Evolutionary conservation across 2,797 vertebrate species (phyloP), one percentile per base, ranked within the genome.

Genomic region (Clarias platycephalus): DNA sequence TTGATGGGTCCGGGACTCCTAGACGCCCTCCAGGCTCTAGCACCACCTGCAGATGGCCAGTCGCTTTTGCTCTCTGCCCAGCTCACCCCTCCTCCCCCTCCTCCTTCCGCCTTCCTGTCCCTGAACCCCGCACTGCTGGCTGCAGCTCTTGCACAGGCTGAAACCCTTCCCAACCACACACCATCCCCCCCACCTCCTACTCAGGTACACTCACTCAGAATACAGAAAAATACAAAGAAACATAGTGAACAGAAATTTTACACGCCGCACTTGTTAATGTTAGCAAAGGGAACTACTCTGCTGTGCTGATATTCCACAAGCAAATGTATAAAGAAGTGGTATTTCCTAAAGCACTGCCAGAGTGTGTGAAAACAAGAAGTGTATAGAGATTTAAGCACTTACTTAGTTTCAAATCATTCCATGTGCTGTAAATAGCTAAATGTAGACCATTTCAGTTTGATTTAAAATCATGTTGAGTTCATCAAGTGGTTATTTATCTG

Each of bases 121-220:
- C 93, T 95, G 89, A 94, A 93, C 91, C 95, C 95, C 84, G 91
- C 93, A 87, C 91, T 93, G 89, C 91, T 94, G 91, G 94, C 92
- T 90, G 94, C 93, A 86, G 92, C 94, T 91, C 94, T 96, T 86
- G 93, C 89, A 67, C 86, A 91, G 88, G 86, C 91, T 0, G 93
- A 95, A 84, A 87, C 87, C 85, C 88, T 89, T 82, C 85, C 90
- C 81, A 86, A 86, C 85, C 89, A 89, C 89, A 89, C 89, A 80
- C 88, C 90, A 89, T 83, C 81, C 84, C 80, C 85, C 84, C 90
- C 86, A 88, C 91, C 91, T 85, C 87, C 91, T 90, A 84, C 93
- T 87, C 95, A 95, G 95, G 94, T 95, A 91, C 90, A 89, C 68
- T 28, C 80, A 44, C 67, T 34, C 55, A 49, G 22, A 34, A 49